Conservation (phyloP, 2,888 invertebrate species). For the Brassicogethes aeneus region DNA sequence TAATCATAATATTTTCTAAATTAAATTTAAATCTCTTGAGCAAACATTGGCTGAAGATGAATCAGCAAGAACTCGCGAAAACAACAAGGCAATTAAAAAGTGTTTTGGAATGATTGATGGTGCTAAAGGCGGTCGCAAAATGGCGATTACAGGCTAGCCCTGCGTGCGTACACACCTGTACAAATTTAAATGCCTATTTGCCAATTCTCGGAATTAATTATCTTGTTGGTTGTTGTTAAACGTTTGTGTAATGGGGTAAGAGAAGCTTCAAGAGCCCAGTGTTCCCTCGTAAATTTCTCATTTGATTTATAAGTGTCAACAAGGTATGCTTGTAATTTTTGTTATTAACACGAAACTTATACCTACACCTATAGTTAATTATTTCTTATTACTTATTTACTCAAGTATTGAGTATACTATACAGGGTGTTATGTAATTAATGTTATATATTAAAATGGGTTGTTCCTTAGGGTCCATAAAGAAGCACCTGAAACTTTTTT, state of each 20-base stretch:
- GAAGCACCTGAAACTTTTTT: too few species aligned
- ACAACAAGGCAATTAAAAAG: not conserved
- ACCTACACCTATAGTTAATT: too few species aligned
- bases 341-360: too few species aligned
- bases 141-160: not conserved
- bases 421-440: too few species aligned
- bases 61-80: too few species aligned
- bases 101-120: not conserved
- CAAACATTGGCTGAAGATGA: too few species aligned
- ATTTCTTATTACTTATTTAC: too few species aligned
- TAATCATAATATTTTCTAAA: too few species aligned
- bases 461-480: too few species aligned
- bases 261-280: conserved; percentile 20
- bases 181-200: conserved; percentile 4
- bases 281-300: conserved; percentile 16
- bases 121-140: not conserved
- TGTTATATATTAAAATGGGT: too few species aligned
- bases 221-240: conserved; percentile 20
- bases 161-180: not conserved
- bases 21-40: too few species aligned
- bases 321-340: conserved; percentile 17
- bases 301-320: conserved; percentile 19
- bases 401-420: too few species aligned
- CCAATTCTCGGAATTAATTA: conserved; percentile 20
- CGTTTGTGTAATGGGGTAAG: conserved; percentile 18